Conservation (phyloP, 2,797 vertebrate species). For the Clarias laeviceps region DNA sequence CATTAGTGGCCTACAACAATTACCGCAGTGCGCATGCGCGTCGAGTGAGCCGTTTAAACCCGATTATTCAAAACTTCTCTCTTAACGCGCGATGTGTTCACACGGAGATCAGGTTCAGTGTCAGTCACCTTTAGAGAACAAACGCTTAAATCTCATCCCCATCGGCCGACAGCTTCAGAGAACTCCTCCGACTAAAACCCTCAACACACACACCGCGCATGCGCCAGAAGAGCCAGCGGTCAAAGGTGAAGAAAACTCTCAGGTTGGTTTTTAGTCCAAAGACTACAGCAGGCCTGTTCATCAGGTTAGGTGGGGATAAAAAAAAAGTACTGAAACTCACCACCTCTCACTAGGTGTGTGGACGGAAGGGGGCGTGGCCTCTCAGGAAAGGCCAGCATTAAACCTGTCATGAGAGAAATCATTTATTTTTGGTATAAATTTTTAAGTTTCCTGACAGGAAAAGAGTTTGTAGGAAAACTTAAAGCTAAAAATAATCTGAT, state of each 20-base stretch:
- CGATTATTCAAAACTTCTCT: not conserved
- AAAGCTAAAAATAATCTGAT: too few relatives aligned
- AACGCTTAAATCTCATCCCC: constrained; percentile 39
- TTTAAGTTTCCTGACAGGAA: too few relatives aligned
- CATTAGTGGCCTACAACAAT: too few relatives aligned
- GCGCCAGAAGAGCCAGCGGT: not conserved
- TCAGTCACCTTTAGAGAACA: not conserved
- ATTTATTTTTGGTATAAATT: not conserved
- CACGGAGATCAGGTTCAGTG: not conserved
- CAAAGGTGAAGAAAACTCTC: constrained; percentile 3
- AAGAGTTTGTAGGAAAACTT: too few relatives aligned
- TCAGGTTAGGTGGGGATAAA: not conserved
- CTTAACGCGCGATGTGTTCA: not conserved
- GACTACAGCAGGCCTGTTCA: not conserved
- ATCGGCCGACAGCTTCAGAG: constrained; percentile 51
- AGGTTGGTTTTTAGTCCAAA: constrained; percentile 27
- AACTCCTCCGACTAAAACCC: constrained; percentile 46
- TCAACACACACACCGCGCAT: not conserved
- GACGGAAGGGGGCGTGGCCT: constrained; percentile 12
- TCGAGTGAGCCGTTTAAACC: not conserved
- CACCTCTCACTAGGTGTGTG: not conserved
- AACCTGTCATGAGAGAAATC: not conserved
- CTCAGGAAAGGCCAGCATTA: not conserved
- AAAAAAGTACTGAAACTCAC: not conserved
- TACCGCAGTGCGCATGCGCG: constrained; percentile 9